Conservation (phyloP, 2,888 invertebrate species). For the Sesia apiformis region DNA sequence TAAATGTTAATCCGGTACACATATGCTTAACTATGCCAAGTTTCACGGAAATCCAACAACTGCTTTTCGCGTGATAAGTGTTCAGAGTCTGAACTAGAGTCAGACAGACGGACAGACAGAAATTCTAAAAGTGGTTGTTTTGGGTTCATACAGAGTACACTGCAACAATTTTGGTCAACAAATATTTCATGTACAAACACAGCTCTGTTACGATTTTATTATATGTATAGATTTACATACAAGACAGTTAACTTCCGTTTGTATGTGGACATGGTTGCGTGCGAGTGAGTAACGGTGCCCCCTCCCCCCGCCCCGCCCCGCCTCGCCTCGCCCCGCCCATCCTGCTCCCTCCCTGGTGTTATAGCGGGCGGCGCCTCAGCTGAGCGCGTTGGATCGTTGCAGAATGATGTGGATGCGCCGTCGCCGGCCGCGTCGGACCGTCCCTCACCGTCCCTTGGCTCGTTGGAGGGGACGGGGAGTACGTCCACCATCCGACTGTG, state of each 20-base stretch:
- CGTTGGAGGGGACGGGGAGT: conserved; percentile 21
- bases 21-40: too few relatives aligned
- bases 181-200: too few relatives aligned
- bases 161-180: too few relatives aligned
- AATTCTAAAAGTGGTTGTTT: too few relatives aligned
- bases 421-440: conserved; percentile 56
- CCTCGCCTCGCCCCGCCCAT: conserved; percentile 12
- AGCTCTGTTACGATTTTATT: too few relatives aligned
- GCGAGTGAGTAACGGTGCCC: conserved; percentile 58
- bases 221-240: too few relatives aligned
- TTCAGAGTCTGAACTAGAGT: too few relatives aligned
- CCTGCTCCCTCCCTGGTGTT: conserved; percentile 26
- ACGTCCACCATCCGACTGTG: conserved; percentile 8
- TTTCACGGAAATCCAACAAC: too few relatives aligned
- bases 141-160: too few relatives aligned
- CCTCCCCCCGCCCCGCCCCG: conserved; percentile 7
- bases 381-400: conserved; percentile 69
- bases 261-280: conserved; percentile 28
- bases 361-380: conserved; percentile 57
- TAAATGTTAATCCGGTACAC: too few relatives aligned
- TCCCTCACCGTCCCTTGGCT: conserved; percentile 39
- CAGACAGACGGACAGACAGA: too few relatives aligned
- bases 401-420: conserved; percentile 72
- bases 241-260: conserved; percentile 27
- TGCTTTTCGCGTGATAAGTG: too few relatives aligned